phyloP scores from a whole-genome alignment of 1,140 invertebrate species.

The Araneus ventricosus region DNA sequence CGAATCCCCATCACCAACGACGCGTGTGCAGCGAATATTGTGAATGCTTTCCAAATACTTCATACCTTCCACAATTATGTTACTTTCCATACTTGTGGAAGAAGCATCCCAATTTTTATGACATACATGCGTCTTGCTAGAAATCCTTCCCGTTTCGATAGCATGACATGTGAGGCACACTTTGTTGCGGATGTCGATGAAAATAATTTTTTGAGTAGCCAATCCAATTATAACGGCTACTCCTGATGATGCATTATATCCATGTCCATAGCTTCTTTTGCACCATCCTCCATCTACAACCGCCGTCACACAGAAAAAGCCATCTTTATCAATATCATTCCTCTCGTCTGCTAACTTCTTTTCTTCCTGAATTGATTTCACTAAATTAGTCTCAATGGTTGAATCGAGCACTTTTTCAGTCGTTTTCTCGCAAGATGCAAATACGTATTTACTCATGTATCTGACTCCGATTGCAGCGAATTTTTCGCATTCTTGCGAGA shows the following conservation, averaged over 20 bases:
- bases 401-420: not conserved
- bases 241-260: not conserved
- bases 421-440: not conserved
- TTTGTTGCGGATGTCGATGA: not conserved
- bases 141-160: not conserved
- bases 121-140: not conserved
- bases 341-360: not conserved
- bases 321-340: not conserved
- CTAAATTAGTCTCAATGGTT: not conserved
- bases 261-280: not conserved
- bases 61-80: not conserved
- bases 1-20: not conserved
- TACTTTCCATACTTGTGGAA: not conserved
- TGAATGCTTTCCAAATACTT: not conserved
- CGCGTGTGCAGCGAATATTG: not conserved
- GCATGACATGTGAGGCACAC: not conserved
- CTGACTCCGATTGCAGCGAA: not conserved
- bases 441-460: not conserved
- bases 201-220: not conserved
- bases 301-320: not conserved
- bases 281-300: not conserved
- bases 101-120: not conserved
- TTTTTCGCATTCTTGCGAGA: not conserved
- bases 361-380: not conserved
- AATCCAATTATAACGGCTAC: not conserved